Conservation (phyloP, 2,888 invertebrate species). For the Troides aeacus region DNA sequence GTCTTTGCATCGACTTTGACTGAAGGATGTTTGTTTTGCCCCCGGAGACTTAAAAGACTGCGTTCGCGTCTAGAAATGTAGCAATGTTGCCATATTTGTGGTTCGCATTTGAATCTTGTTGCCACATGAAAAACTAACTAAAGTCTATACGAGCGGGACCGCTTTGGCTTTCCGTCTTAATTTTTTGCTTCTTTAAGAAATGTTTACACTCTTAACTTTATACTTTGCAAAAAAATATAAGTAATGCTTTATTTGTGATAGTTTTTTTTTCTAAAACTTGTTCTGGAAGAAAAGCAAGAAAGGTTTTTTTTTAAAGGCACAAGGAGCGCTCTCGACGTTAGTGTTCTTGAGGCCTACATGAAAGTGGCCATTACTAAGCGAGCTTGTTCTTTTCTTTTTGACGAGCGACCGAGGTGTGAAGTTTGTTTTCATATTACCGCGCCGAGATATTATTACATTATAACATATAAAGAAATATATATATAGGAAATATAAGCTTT, state of each 20-base stretch:
- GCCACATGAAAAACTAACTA: slow-evolving; percentile 34
- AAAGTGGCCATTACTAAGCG: slow-evolving; percentile 64
- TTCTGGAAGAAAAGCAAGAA: slow-evolving; percentile 30
- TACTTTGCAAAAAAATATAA: neutral
- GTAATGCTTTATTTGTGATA: slow-evolving; percentile 4
- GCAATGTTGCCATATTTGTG: slow-evolving; percentile 45
- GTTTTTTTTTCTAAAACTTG: slow-evolving; percentile 16
- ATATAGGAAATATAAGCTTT: too few species aligned
- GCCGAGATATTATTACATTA: neutral
- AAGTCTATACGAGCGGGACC: slow-evolving; percentile 28
- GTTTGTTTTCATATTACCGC: slow-evolving; percentile 15
- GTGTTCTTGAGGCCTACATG: slow-evolving; percentile 61
- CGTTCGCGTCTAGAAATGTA: slow-evolving; percentile 32
- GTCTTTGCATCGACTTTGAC: slow-evolving; percentile 74
- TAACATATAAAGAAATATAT: neutral
- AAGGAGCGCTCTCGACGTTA: slow-evolving; percentile 60
- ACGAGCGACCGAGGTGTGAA: slow-evolving; percentile 23
- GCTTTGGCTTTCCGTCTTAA: slow-evolving; percentile 32
- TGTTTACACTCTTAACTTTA: neutral
- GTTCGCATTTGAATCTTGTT: slow-evolving; percentile 49
- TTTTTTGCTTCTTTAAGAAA: slow-evolving; percentile 6
- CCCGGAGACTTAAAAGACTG: slow-evolving; percentile 49
- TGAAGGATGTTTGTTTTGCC: slow-evolving; percentile 71
- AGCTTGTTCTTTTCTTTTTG: slow-evolving; percentile 23
- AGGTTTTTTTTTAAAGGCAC: slow-evolving; percentile 36